Evolutionary conservation across 2,888 invertebrate genomes (phyloP), one percentile per base, ranked within the genome.

Genomic region (Xanthia icteritia): DNA sequence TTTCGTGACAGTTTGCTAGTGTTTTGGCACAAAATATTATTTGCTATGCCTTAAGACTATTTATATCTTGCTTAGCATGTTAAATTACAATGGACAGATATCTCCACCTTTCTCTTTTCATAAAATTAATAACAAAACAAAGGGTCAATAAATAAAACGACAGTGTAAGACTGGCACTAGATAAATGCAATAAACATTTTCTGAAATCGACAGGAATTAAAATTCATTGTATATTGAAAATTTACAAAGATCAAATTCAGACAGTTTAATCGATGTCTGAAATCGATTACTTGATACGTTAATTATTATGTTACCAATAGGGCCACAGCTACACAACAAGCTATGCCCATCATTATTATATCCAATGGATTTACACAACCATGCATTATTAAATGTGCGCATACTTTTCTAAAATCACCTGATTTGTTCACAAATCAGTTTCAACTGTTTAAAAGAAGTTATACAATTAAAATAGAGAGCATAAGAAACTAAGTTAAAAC

Each of bases 1-100:
- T 27, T 54, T 69, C 27, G 31, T 60, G 51, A 42, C 56, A 51
- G 58, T n/a, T 64, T 54, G 70, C 13, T 56, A 27, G 9, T 56
- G 36, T 31, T 80, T 80, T 80, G 79, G 79, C 81, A 80, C 81
- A 69, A 80, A 68, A 60, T 80, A 69, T 81, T 51, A 69, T 75
- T 54, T 54, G 11, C 45, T 27, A 58, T 70, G 72, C 74, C 79
- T 56, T 58, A 66, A 39, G 66, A 63, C 48, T 60, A 54, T n/a
- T 9, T 65, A 15, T 23, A 65, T 39, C 51, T 27, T 51, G 39
- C 36, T 39, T 31, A 64, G 0, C 67, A 36, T 72, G 74, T 69
- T 65, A 36, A 31, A 72, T 65, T 61, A 20, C 56, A 68, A 42
- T n/a, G 20, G 31, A 63, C 64, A 83, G 48, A 83, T 54, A 68